Base-by-base conservation (phyloP, 37 sponge, comb jelly and placozoan genomes). In the Beroe ovata region DNA sequence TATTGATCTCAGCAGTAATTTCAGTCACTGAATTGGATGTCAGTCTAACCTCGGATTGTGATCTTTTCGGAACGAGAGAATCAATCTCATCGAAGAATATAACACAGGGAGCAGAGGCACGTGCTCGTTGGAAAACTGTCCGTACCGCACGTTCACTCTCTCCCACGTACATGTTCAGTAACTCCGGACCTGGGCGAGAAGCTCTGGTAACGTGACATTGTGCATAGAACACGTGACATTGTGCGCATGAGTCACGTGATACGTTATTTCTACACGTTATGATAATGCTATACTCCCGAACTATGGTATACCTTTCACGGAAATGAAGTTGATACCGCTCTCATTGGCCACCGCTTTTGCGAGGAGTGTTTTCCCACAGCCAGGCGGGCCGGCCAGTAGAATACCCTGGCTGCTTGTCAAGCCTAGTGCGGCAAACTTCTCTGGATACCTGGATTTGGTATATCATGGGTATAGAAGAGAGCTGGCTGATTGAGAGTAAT, bases 141-240 rank as follows among this genome's bases (percentile, higher is more conserved):
- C 99, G 47, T 14, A 99, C 96, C 29, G 99, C 99, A 16, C 94
- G 62, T 91, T 99, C 99, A 92, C 94, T 95, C 91, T 99, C 99
- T n/a, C 99, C 99, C 11, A 99, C 96, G 91, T 99, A 99, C 99
- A 99, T 99, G 88, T 99, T 99, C 42, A 99, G 91, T 39, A 99
- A 88, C 63, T 99, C 99, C 2, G 99, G 99, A 3, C 99, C 84
- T 77, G 84, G 71, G 32, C 32, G 20, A 69, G n/a, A n/a, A n/a
- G n/a, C n/a, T n/a, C n/a, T n/a, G n/a, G n/a, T n/a, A n/a, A n/a
- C n/a, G n/a, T n/a, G n/a, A n/a, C n/a, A n/a, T n/a, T n/a, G n/a
- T n/a, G n/a, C n/a, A n/a, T n/a, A n/a, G n/a, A n/a, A n/a, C n/a
- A n/a, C n/a, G n/a, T n/a, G n/a, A n/a, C n/a, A n/a, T n/a, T n/a